Evolutionary conservation across 1,140 invertebrate genomes (phyloP).

Genomic region (Manduca sexta): DNA sequence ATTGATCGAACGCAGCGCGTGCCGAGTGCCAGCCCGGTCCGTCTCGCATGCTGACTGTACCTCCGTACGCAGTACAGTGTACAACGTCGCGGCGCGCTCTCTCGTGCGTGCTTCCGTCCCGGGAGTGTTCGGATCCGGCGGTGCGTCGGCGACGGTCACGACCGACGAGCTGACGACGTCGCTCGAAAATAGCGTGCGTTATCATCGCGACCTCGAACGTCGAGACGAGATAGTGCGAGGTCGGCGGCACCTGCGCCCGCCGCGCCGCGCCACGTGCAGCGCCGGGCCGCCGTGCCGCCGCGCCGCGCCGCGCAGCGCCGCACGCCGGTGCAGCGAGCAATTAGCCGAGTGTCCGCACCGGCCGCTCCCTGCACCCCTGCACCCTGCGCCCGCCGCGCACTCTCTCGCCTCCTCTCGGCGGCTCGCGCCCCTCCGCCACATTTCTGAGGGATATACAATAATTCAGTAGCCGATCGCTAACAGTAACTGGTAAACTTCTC

Average conservation of each 20-base stretch:
- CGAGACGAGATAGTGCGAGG: slow-evolving; percentile 68
- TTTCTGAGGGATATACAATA: no score
- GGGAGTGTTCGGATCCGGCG: slow-evolving; percentile 43
- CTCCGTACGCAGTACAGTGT: no score
- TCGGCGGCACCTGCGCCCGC: slow-evolving; percentile 61
- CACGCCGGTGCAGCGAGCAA: slow-evolving; percentile 17
- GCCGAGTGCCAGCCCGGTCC: slow-evolving; percentile 1
- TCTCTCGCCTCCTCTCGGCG: no score
- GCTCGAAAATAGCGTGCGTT: slow-evolving; percentile 58
- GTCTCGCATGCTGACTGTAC: slow-evolving; percentile 24
- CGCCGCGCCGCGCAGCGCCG: background rate
- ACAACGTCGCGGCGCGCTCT: slow-evolving; percentile 27
- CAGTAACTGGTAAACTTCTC: no score
- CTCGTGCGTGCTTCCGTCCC: slow-evolving; percentile 25
- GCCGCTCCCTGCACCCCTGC: no score
- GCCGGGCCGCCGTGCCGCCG: no score
- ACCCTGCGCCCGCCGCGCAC: no score
- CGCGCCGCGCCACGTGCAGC: slow-evolving; percentile 54
- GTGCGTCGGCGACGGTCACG: slow-evolving; percentile 55
- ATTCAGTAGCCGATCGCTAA: no score
- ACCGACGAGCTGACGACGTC: slow-evolving; percentile 39
- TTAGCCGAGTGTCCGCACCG: slow-evolving; percentile 29
- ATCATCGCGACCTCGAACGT: slow-evolving; percentile 63
- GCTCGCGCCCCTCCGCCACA: no score
- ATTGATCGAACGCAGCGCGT: slow-evolving; percentile 25